Percentiles rank a stretch among this genome's conserved stretches.
Evolutionary conservation across 2,888 invertebrate genomes (phyloP).

Genomic region (Tenodera sinensis): DNA sequence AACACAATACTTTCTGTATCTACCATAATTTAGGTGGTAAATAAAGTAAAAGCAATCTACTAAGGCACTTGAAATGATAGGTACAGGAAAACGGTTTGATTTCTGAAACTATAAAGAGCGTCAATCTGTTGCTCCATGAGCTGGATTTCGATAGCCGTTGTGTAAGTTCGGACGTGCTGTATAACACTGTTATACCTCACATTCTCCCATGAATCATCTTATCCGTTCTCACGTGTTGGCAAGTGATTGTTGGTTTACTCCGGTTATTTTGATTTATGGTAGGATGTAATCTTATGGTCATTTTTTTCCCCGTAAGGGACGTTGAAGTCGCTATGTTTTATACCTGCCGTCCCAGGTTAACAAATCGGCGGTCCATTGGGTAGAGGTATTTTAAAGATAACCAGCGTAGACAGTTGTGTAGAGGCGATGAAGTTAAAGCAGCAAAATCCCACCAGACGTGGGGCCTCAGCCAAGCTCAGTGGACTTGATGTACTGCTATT

Average conservation of each 20-base stretch:
- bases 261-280: background rate
- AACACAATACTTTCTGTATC: too few species aligned
- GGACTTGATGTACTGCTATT: too few species aligned
- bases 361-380: background rate
- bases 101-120: too few species aligned
- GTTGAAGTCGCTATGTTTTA: background rate
- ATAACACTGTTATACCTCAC: background rate
- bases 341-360: background rate
- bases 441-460: background rate
- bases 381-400: background rate
- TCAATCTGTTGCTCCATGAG: too few species aligned
- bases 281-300: background rate
- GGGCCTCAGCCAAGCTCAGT: background rate
- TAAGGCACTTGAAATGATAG: too few species aligned
- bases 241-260: background rate
- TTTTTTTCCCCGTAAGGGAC: background rate
- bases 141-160: background rate
- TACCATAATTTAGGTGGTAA: too few species aligned
- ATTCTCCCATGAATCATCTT: background rate
- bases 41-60: too few species aligned
- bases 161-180: background rate
- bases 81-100: too few species aligned
- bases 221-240: background rate
- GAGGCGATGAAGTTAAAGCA: background rate
- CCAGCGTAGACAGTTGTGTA: background rate